Conservation (phyloP, 2,113 vertebrate genomes). For the Ictalurus punctatus region DNA sequence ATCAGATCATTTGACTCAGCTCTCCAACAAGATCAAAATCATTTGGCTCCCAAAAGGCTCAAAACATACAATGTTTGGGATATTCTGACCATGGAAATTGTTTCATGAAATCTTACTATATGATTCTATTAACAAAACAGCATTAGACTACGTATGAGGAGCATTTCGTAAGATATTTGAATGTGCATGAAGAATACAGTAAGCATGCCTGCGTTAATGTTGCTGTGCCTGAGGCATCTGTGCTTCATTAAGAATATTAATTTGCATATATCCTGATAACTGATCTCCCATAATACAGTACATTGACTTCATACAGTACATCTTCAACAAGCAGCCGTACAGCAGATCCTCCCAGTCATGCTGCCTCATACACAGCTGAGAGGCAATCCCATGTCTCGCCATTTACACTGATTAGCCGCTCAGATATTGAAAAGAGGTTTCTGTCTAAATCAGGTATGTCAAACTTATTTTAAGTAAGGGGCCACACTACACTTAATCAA, state of each 20-base stretch:
- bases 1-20: not conserved
- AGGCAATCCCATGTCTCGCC: not conserved
- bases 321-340: not conserved
- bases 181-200: too few species aligned
- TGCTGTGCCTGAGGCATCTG: not conserved
- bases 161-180: not conserved
- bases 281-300: not conserved
- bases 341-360: not conserved
- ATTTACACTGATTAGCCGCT: not conserved
- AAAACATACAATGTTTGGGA: too few species aligned
- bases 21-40: too few species aligned
- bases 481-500: too few species aligned
- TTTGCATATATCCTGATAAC: not conserved
- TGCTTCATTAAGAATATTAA: not conserved
- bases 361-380: not conserved
- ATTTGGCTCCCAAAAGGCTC: too few species aligned
- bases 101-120: not conserved
- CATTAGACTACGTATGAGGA: not conserved
- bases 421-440: not conserved
- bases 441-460: not conserved
- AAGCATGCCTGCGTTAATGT: not conserved
- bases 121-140: not conserved
- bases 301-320: not conserved
- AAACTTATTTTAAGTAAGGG: not conserved
- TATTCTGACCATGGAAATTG: not conserved